Evolutionary conservation across 2,113 vertebrate species (phyloP).

Genomic region (Oenanthe melanoleuca): DNA sequence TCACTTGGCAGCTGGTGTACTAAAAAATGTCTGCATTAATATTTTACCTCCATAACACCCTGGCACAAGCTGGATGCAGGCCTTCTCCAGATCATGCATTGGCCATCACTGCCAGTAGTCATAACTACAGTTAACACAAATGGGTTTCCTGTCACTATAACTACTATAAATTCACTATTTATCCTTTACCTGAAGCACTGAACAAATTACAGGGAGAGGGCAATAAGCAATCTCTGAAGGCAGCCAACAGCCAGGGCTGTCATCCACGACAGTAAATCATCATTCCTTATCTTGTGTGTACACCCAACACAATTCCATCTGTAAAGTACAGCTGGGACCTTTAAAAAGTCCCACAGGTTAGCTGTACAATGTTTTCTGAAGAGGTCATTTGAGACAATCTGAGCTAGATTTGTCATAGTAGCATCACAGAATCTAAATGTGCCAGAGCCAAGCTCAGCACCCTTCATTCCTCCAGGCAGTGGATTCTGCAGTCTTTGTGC

Average conservation of each 20-base stretch:
- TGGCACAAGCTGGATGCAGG: not conserved
- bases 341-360: not conserved
- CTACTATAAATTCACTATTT: not conserved
- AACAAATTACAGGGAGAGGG: not conserved
- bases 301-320: not conserved
- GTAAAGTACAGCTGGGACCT: not conserved
- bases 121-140: not conserved
- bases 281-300: rapidly evolving
- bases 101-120: not conserved
- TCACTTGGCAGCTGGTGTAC: not conserved
- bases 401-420: not conserved
- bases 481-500: not conserved
- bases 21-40: not conserved
- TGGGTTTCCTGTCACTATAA: not conserved
- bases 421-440: rapidly evolving
- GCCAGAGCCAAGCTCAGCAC: not conserved
- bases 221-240: not conserved
- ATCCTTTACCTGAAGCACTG: not conserved
- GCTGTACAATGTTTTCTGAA: not conserved
- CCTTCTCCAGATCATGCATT: not conserved
- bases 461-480: not conserved
- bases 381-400: not conserved
- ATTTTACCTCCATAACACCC: not conserved
- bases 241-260: not conserved
- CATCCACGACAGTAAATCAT: not conserved